Conservation (phyloP, 2,113 vertebrate genomes). For the Eurypyga helias region DNA sequence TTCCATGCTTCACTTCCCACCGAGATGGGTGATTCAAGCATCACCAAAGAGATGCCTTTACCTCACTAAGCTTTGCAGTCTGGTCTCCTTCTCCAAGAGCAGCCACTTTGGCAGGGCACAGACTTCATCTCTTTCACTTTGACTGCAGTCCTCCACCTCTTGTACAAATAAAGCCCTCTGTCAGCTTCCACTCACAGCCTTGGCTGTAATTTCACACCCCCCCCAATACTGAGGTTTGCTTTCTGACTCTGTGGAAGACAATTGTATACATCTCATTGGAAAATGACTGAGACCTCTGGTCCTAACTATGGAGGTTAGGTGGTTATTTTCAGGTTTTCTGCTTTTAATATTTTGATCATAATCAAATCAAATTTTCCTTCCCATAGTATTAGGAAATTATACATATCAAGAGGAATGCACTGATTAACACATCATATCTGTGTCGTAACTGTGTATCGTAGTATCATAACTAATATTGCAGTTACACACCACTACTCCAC, state of each 20-base stretch:
- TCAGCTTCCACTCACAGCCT: neutral
- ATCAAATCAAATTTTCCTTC: neutral
- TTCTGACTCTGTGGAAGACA: neutral
- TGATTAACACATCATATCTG: neutral
- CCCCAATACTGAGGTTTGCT: neutral
- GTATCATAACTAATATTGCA: neutral
- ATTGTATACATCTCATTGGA: neutral
- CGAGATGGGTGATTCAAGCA: neutral
- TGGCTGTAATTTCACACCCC: neutral
- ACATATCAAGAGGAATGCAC: neutral
- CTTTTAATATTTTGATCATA: neutral
- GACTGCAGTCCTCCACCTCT: neutral
- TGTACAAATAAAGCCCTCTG: neutral
- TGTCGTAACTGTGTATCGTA: neutral
- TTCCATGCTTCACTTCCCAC: neutral
- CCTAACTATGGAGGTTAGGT: neutral
- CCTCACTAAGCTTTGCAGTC: neutral
- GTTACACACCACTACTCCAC: neutral
- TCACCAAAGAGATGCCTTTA: neutral
- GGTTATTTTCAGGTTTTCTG: neutral
- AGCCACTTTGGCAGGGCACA: fast-evolving
- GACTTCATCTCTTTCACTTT: neutral
- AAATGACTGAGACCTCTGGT: neutral
- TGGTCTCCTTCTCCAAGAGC: neutral
- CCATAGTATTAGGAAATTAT: neutral